A percentile compares a stretch with the other conserved stretches of the same genome.
Conservation (phyloP, 2,888 invertebrate species). For the Orchesellides sinensis region DNA sequence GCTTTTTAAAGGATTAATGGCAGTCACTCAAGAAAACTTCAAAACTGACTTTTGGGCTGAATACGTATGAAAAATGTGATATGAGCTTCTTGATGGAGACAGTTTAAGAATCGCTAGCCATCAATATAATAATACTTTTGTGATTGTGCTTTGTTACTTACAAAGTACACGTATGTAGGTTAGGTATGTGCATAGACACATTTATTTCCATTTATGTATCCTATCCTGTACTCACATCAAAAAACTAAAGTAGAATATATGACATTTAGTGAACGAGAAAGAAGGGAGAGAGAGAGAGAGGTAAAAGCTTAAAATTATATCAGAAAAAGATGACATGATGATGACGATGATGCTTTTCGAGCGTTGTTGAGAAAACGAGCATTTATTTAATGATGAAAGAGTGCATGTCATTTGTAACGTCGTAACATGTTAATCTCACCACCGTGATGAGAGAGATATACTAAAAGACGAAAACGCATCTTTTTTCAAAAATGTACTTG, state of each 20-base stretch:
- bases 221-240: too few relatives aligned
- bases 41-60: constrained; percentile 20
- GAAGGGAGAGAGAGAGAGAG: background rate
- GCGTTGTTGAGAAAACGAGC: constrained; percentile 41
- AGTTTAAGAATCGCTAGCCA: background rate
- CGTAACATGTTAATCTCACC: constrained; percentile 73
- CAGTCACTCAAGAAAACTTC: constrained; percentile 13
- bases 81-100: constrained; percentile 27
- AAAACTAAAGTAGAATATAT: too few relatives aligned
- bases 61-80: constrained; percentile 43
- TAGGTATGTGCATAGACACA: too few relatives aligned
- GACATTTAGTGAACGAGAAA: too few relatives aligned
- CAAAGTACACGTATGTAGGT: too few relatives aligned
- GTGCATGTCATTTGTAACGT: constrained; percentile 73
- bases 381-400: constrained; percentile 71
- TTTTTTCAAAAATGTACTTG: background rate
- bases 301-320: constrained; percentile 4
- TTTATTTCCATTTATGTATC: too few relatives aligned
- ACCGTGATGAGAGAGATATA: constrained; percentile 21
- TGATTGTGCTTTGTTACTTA: too few relatives aligned
- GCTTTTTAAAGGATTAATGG: constrained; percentile 11
- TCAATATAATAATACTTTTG: too few relatives aligned
- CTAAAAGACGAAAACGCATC: background rate
- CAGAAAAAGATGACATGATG: constrained; percentile 15
- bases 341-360: constrained; percentile 8